Base-by-base conservation (phyloP, 2,113 vertebrate genomes). In the Tringa solitaria region DNA sequence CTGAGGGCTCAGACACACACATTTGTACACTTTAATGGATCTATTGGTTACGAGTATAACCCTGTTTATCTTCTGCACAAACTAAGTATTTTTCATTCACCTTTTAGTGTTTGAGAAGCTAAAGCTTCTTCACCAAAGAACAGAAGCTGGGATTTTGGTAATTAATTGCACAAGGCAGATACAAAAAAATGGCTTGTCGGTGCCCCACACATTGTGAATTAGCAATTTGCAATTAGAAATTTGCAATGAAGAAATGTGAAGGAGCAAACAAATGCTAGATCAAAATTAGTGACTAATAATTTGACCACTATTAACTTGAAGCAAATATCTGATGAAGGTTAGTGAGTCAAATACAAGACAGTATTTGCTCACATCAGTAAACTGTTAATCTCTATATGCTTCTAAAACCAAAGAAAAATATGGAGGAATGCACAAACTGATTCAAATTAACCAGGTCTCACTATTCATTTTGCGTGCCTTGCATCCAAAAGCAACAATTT, bases 401-500 rank as follows among this genome's bases (percentile, higher is more conserved):
- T 92, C 90, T 63, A 94, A 97, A 70, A 27, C 45, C 59, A 57
- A 85, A 94, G 85, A 53, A 75, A 95, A 82, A 94, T 82, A 87
- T 14, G 65, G 83, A 96, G 90, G 78, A 94, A 96, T 63, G 90
- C 85, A 85, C 81, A 95, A 96, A 96, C 61, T 73, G 88, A 93
- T 93, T 95, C 45, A 93, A 92, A 96, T 94, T 90, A 98, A 94
- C 61, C 84, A 96, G 65, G 88, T 95, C 86, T 96, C 94, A 57
- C 90, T 89, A 84, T 76, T 83, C 77, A 46, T 95, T 96, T 97
- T 82, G 94, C 28, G 69, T 96, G 90, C 97, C 94, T 91, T 78
- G 90, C 95, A 96, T 96, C 88, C 86, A 91, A 88, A 76, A 93
- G 80, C 88, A 95, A 95, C 94, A 91, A 97, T 96, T 97, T 96